These are phyloP conservation scores for Phylloscopus whistleri DNA, from an alignment of 2,113 vertebrate species.

Conservation along the genomic window DNA sequence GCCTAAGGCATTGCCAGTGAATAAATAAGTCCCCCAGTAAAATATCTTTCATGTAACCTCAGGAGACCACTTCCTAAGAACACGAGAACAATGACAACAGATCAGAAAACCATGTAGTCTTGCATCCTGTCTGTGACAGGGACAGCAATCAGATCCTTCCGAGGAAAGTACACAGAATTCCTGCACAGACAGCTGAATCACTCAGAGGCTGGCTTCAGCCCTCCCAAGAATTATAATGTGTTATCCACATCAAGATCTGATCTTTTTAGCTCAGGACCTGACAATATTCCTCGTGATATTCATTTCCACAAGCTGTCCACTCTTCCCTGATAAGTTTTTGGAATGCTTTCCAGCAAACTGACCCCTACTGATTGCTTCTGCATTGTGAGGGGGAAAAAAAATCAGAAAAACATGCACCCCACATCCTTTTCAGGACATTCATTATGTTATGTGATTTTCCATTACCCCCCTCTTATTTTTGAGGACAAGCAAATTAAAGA, in stretches of 20 bases:
- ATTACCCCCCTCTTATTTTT: neutral
- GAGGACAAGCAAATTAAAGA: neutral
- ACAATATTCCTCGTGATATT: neutral
- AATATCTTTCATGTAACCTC: neutral
- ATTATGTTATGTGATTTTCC: neutral
- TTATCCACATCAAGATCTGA: neutral
- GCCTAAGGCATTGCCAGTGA: neutral
- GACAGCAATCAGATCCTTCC: neutral
- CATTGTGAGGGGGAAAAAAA: neutral
- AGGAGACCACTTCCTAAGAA: neutral
- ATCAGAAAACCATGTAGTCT: neutral
- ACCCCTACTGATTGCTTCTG: neutral
- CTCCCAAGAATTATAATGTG: neutral
- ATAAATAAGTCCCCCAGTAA: neutral
- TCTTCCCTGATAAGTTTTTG: neutral
- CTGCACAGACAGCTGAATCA: neutral
- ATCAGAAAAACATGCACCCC: neutral
- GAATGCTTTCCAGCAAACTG: neutral
- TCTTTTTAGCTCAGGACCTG: neutral
- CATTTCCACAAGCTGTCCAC: neutral
- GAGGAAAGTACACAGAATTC: neutral
- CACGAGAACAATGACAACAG: neutral
- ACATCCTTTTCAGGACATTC: neutral
- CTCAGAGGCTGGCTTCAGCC: neutral
- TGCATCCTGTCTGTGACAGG: slow-evolving; percentile 12